These are phyloP conservation scores for Phocoena sinus DNA, from an alignment of 2,113 vertebrate species.

Conservation along the genomic window DNA sequence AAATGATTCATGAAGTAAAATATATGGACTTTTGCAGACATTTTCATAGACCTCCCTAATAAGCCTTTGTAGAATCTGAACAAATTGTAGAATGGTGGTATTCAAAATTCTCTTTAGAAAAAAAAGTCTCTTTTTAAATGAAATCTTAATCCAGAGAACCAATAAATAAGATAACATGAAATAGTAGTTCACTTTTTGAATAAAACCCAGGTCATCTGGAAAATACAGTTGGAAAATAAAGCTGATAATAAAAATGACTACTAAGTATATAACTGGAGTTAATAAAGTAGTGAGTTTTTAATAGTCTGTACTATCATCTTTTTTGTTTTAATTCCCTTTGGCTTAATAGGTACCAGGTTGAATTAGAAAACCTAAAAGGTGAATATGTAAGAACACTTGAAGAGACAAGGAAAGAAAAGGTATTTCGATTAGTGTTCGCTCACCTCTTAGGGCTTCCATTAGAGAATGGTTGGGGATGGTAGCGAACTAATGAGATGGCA, in stretches of 20 bases:
- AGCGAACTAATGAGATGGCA: background rate
- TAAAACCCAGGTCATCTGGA: background rate
- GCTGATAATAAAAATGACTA: background rate
- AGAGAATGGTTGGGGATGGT: background rate
- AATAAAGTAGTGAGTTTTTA: slow-evolving; percentile 26
- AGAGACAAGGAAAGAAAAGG: slow-evolving; percentile 96
- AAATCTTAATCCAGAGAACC: background rate
- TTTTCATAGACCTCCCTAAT: background rate
- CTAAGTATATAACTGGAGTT: background rate
- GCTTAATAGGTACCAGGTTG: slow-evolving; percentile 87
- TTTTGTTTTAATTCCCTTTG: slow-evolving; percentile 42
- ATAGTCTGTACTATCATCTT: background rate
- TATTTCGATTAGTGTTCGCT: slow-evolving; percentile 64
- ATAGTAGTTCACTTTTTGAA: background rate
- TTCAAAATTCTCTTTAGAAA: slow-evolving; percentile 17
- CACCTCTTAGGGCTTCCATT: background rate
- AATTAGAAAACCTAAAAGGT: slow-evolving; percentile 91
- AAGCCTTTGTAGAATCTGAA: background rate
- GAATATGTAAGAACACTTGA: slow-evolving; percentile 90
- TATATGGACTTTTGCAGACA: background rate
- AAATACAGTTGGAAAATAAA: background rate
- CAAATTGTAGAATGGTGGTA: background rate
- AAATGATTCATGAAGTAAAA: slow-evolving; percentile 36
- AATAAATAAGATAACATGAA: background rate
- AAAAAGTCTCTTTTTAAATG: slow-evolving; percentile 14